Conservation (phyloP, 2,113 vertebrate genomes). For the Argyrosomus japonicus region DNA sequence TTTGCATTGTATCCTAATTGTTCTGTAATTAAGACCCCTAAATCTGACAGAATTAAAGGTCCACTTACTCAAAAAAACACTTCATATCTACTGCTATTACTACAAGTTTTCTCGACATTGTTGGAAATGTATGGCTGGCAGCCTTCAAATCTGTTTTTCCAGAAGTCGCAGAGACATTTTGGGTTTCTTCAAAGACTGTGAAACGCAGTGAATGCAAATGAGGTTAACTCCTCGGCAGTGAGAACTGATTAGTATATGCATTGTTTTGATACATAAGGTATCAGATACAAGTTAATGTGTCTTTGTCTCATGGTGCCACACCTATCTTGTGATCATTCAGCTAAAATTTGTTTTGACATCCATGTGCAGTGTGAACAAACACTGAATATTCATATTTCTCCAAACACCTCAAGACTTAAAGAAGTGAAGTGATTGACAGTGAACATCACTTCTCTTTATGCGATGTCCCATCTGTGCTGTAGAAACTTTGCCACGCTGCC, state of each 20-base stretch:
- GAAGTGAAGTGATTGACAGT: slow-evolving; percentile 22
- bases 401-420: slow-evolving; percentile 11
- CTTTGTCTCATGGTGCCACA: not conserved
- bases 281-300: not conserved
- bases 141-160: not conserved
- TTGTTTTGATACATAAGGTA: not conserved
- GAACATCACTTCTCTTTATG: slow-evolving; percentile 8
- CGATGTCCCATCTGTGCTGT: not conserved
- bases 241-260: slow-evolving; percentile 7
- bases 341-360: not conserved
- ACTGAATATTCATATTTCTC: slow-evolving; percentile 14
- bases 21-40: too few relatives aligned
- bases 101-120: not conserved
- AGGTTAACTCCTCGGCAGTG: slow-evolving; percentile 13
- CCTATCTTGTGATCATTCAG: not conserved
- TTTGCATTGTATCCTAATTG: too few relatives aligned
- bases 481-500: not conserved
- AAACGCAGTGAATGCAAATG: slow-evolving; percentile 41
- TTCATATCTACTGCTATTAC: not conserved
- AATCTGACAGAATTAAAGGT: not conserved
- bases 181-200: slow-evolving; percentile 42
- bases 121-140: not conserved
- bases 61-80: not conserved
- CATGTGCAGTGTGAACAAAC: not conserved
- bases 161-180: not conserved